These are phyloP conservation scores for Dinothrombium tinctorium DNA, from an alignment of 1,140 invertebrate species.

Conservation along the genomic window DNA sequence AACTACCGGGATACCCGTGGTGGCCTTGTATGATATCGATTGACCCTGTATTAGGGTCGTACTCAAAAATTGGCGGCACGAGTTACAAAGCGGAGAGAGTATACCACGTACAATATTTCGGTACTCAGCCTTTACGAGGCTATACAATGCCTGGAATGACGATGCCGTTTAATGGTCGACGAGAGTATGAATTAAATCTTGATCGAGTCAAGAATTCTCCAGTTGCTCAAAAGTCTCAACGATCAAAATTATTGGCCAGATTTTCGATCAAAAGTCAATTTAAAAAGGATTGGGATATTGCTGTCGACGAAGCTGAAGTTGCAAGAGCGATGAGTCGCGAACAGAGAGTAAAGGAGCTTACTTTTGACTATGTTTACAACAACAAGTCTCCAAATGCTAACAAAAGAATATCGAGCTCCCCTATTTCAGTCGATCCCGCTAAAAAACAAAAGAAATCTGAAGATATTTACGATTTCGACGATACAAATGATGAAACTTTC, in stretches of 20 bases:
- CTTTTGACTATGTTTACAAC: slow-evolving; percentile 12
- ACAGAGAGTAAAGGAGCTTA: slow-evolving; percentile 15
- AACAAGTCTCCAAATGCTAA: slow-evolving; percentile 17
- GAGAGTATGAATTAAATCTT: slow-evolving; percentile 23
- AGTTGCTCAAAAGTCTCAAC: slow-evolving; percentile 7
- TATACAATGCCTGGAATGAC: slow-evolving; percentile 43
- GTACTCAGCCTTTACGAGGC: slow-evolving; percentile 46
- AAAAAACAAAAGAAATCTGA: slow-evolving; percentile 1
- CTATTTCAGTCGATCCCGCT: neutral
- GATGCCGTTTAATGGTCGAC: slow-evolving; percentile 36
- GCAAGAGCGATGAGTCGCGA: slow-evolving; percentile 18
- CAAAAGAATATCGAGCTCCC: neutral
- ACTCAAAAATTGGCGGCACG: slow-evolving; percentile 23
- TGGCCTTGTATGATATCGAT: slow-evolving; percentile 50
- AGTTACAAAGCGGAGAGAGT: slow-evolving; percentile 3
- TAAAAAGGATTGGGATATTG: slow-evolving; percentile 30
- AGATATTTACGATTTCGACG: slow-evolving; percentile 10
- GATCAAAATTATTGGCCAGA: slow-evolving; percentile 4
- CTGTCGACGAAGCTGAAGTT: slow-evolving; percentile 25
- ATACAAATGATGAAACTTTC: neutral
- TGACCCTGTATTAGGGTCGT: slow-evolving; percentile 31
- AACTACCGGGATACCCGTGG: slow-evolving; percentile 41
- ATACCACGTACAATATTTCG: slow-evolving; percentile 63
- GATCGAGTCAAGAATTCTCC: slow-evolving; percentile 23
- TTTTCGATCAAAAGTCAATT: slow-evolving; percentile 5